Percentiles rank a stretch among this genome's conserved stretches.
phyloP scores from a whole-genome alignment of 2,113 vertebrate species.

The Chaetops frenatus region DNA sequence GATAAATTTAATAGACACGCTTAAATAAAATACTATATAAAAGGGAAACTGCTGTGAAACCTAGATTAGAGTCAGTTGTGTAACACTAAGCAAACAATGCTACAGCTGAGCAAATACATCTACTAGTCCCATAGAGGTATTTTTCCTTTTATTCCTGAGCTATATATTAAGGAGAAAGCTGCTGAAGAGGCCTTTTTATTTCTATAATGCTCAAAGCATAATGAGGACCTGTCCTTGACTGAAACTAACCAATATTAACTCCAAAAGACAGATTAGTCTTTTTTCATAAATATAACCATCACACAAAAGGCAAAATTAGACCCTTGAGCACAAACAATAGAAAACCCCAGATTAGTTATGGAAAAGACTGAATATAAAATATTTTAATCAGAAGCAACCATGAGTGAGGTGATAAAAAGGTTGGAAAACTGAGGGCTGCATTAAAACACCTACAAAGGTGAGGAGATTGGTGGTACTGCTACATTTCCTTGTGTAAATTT shows the following conservation, averaged over 20 bases:
- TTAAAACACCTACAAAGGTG: not conserved
- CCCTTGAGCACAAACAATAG: not conserved
- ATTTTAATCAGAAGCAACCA: not conserved
- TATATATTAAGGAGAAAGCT: not conserved
- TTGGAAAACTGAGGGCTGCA: not conserved
- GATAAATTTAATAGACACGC: not conserved
- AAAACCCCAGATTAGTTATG: not conserved
- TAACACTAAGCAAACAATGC: not conserved
- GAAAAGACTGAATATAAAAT: not conserved
- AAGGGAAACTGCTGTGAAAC: not conserved
- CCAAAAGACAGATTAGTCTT: not conserved
- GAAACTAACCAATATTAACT: not conserved
- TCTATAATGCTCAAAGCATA: not conserved
- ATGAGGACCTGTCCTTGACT: not conserved
- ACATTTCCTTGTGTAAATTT: not conserved
- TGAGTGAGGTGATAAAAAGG: not conserved
- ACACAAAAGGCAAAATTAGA: not conserved
- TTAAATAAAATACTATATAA: not conserved
- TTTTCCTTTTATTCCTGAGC: not conserved
- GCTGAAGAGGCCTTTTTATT: not conserved
- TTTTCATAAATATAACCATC: not conserved
- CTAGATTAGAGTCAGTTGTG: not conserved
- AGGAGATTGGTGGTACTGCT: not conserved
- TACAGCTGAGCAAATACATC: not conserved
- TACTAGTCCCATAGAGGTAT: not conserved